Conservation (phyloP, 2,113 vertebrate genomes). For the Chrysemys picta region DNA sequence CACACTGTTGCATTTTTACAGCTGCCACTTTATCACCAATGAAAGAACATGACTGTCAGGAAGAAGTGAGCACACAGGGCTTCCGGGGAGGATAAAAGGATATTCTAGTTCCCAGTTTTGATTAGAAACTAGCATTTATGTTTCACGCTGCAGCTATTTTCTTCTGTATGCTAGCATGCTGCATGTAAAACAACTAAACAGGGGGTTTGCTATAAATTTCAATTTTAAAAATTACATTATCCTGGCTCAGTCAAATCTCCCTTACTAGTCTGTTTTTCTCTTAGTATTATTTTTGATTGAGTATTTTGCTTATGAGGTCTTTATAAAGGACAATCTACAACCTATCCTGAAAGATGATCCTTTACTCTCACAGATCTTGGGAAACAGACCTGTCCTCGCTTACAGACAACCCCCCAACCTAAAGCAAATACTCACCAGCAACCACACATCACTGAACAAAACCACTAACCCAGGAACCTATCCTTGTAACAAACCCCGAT, state of each 20-base stretch:
- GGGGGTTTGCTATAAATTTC: background rate
- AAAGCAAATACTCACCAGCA: too few relatives aligned
- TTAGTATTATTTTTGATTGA: background rate
- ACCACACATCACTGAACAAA: too few relatives aligned
- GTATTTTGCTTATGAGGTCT: background rate
- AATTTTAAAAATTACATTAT: background rate
- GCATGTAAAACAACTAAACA: background rate
- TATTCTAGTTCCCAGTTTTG: background rate
- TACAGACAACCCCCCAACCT: too few relatives aligned
- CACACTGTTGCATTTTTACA: background rate
- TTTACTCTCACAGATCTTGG: too few relatives aligned
- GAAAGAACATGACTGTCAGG: background rate
- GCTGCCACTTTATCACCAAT: background rate
- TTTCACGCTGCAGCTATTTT: background rate
- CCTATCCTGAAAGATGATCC: too few relatives aligned
- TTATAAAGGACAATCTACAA: background rate
- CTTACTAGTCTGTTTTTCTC: background rate
- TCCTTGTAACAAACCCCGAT: too few relatives aligned
- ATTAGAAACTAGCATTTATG: background rate
- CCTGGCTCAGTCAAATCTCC: background rate
- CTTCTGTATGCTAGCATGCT: background rate
- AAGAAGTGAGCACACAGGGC: background rate
- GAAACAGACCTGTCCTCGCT: too few relatives aligned
- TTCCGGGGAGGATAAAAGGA: background rate
- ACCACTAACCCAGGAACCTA: too few relatives aligned